Percentiles rank a stretch among this genome's conserved stretches.
These are phyloP conservation scores for Aleiodes sp. DNA, from an alignment of 1,140 invertebrate genomes.

Conservation along the genomic window DNA sequence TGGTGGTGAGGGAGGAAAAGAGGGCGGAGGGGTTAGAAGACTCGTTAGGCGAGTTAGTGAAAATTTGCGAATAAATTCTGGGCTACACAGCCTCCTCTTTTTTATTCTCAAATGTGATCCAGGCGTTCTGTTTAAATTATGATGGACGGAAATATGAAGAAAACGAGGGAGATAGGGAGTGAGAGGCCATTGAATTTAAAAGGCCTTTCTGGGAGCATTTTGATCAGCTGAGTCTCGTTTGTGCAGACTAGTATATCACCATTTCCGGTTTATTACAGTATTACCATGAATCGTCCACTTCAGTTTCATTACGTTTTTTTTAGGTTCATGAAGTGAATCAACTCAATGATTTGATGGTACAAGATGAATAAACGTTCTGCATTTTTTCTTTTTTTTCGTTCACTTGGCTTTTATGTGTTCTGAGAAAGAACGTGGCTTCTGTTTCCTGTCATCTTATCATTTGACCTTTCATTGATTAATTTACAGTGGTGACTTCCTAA, in stretches of 20 bases:
- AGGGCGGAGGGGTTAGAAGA: slow-evolving; percentile 7
- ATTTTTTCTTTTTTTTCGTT: no score
- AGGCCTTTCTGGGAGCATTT: neutral
- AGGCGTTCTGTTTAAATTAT: slow-evolving; percentile 4
- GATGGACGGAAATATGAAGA: neutral
- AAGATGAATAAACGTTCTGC: no score
- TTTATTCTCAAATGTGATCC: neutral
- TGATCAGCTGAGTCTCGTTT: neutral
- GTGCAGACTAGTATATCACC: slow-evolving; percentile 38
- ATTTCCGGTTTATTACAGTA: slow-evolving; percentile 53
- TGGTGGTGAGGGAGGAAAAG: no score
- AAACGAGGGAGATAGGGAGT: neutral
- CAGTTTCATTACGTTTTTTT: no score
- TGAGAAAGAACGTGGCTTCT: no score
- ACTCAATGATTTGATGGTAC: no score
- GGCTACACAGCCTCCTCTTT: neutral
- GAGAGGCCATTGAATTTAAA: neutral
- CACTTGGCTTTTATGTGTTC: no score
- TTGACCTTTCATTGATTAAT: no score
- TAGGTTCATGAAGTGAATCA: no score
- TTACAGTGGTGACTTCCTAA: no score
- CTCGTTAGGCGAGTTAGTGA: slow-evolving; percentile 25
- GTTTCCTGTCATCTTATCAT: no score
- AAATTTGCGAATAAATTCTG: slow-evolving; percentile 17
- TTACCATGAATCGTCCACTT: no score